These are phyloP conservation scores for Cantharis rustica DNA, from an alignment of 2,888 invertebrate genomes.

Conservation along the genomic window DNA sequence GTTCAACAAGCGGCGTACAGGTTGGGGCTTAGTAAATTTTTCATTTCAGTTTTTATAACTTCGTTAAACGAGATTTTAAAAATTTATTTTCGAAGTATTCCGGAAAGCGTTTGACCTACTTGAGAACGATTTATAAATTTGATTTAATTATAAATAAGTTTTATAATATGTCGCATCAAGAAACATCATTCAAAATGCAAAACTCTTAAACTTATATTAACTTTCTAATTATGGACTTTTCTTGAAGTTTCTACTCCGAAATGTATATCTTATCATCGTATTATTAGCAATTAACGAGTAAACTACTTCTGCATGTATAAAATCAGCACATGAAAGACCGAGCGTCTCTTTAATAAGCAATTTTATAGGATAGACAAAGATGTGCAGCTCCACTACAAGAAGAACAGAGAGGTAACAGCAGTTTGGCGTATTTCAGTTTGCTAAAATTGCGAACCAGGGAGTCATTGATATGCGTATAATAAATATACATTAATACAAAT, in stretches of 20 bases:
- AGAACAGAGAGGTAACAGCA: constrained; percentile 22
- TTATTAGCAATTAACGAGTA: constrained; percentile 37
- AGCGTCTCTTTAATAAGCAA: constrained; percentile 35
- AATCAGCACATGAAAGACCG: constrained; percentile 35
- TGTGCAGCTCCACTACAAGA: constrained; percentile 2
- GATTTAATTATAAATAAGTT: constrained; percentile 3
- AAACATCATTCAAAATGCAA: constrained; percentile 24
- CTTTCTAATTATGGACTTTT: constrained; percentile 30
- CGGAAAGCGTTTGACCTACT: neutral
- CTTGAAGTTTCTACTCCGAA: constrained; percentile 30
- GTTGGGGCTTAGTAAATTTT: constrained; percentile 18
- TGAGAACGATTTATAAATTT: neutral
- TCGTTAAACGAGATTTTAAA: neutral
- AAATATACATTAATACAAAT: constrained; percentile 55
- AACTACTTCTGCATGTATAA: constrained; percentile 36
- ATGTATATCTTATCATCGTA: constrained; percentile 34
- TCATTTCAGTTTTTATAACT: neutral
- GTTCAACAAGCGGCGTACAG: constrained; percentile 45
- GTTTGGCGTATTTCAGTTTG: constrained; percentile 39
- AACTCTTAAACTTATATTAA: constrained; percentile 22
- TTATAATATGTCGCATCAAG: constrained; percentile 11
- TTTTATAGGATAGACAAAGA: constrained; percentile 32
- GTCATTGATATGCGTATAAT: constrained; percentile 53
- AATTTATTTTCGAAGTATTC: neutral
- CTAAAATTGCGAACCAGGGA: constrained; percentile 48